Evolutionary conservation across 2,113 vertebrate genomes (phyloP).

Genomic region (Trichechus manatus): DNA sequence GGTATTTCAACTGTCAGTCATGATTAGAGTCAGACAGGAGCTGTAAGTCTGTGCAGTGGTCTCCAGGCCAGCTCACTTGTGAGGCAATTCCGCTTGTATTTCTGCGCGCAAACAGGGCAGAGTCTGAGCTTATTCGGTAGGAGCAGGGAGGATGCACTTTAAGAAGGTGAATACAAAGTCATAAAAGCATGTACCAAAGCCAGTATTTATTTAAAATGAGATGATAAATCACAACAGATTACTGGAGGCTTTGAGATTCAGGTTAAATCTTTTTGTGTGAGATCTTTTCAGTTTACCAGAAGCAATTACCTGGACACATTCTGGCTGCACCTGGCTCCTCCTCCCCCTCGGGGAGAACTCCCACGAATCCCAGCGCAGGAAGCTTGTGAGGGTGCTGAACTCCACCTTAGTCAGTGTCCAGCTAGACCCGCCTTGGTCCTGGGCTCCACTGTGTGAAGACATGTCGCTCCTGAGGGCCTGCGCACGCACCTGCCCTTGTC

Average conservation of each 20-base stretch:
- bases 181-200: accelerated
- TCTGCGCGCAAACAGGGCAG: not conserved
- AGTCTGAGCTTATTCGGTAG: accelerated
- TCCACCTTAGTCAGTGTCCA: not conserved
- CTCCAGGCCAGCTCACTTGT: not conserved
- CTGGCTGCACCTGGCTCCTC: accelerated
- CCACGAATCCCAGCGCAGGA: not conserved
- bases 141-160: not conserved
- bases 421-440: not conserved
- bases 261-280: not conserved
- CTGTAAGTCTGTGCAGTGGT: too few relatives aligned
- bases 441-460: not conserved
- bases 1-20: too few relatives aligned
- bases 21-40: too few relatives aligned
- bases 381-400: not conserved
- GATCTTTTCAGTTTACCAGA: not conserved
- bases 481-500: not conserved
- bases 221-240: not conserved
- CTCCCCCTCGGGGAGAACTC: not conserved
- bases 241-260: not conserved
- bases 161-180: not conserved
- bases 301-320: not conserved
- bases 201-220: not conserved
- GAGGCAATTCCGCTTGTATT: not conserved
- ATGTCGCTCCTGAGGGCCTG: not conserved